Evolutionary conservation across 2,797 vertebrate genomes (phyloP).

Genomic region (Periparus ater): DNA sequence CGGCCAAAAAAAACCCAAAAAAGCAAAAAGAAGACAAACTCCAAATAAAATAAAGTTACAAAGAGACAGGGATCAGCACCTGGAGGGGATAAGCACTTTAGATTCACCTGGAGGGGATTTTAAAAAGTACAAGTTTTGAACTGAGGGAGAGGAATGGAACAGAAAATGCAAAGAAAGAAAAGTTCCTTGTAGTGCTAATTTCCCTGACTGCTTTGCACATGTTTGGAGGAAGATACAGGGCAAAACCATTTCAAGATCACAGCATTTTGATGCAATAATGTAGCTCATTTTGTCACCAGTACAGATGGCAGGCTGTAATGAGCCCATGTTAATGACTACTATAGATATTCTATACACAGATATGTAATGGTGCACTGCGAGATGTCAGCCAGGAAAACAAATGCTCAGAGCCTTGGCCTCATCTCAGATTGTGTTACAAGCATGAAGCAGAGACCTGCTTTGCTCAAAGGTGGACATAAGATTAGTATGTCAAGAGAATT

Average conservation of each 20-base stretch:
- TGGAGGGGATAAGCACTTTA: background rate
- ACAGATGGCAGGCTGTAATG: conserved; percentile 64
- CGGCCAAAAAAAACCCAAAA: rapidly evolving
- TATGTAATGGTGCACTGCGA: background rate
- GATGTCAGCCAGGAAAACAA: conserved; percentile 2
- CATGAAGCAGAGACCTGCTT: background rate
- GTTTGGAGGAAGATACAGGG: conserved; percentile 14
- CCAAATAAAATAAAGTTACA: background rate
- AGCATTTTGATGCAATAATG: conserved; percentile 43
- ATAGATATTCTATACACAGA: conserved; percentile 38
- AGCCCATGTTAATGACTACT: conserved; percentile 53
- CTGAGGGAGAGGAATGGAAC: background rate
- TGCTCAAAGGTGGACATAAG: background rate
- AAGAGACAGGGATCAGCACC: background rate
- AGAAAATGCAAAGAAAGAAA: background rate
- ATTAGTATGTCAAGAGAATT: background rate
- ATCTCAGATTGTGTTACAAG: background rate
- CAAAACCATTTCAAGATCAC: conserved; percentile 37
- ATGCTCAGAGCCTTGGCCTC: background rate
- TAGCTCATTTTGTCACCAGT: conserved; percentile 62
- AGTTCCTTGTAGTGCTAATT: background rate
- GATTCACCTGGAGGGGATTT: conserved; percentile 11
- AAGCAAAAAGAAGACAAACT: background rate
- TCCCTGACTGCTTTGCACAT: background rate
- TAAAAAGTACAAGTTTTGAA: background rate